These are phyloP conservation scores for Pristionchus exspectatus DNA, from an alignment of 2,888 invertebrate genomes.

Conservation along the genomic window DNA sequence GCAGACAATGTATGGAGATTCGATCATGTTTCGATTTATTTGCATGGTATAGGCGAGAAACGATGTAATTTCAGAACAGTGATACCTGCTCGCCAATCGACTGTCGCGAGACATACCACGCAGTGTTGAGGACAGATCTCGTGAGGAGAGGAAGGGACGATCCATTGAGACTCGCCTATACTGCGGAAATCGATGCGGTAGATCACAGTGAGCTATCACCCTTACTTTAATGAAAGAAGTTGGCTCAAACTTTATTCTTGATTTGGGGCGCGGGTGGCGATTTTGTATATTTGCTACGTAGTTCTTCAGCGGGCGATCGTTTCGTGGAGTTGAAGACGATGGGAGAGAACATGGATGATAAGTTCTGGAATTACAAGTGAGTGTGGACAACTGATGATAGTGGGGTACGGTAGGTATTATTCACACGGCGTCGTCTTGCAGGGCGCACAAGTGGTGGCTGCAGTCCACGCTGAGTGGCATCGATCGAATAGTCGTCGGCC, in stretches of 20 bases:
- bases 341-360: constrained; percentile 58
- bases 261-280: neutral
- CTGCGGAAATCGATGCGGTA: constrained; percentile 52
- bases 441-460: constrained; percentile 86
- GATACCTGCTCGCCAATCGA: constrained; percentile 6
- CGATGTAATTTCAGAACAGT: neutral
- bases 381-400: neutral
- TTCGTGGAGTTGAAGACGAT: constrained; percentile 69
- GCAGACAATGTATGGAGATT: constrained; percentile 45
- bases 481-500: constrained; percentile 85
- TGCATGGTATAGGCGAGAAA: neutral
- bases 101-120: constrained; percentile 38
- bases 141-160: constrained; percentile 22
- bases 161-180: constrained; percentile 29
- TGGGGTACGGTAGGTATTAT: neutral
- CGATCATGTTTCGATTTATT: neutral
- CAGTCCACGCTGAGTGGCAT: constrained; percentile 88
- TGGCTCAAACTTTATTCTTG: too few relatives aligned
- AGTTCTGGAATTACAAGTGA: constrained; percentile 64
- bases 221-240: too few relatives aligned
- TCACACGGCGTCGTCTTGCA: neutral
- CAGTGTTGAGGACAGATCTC: constrained; percentile 19
- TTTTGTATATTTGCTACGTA: neutral
- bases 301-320: constrained; percentile 55
- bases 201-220: constrained; percentile 31